Percentiles rank a stretch among this genome's conserved stretches.
phyloP scores from a whole-genome alignment of 2,888 invertebrate species.

The Heliothis peltigera region DNA sequence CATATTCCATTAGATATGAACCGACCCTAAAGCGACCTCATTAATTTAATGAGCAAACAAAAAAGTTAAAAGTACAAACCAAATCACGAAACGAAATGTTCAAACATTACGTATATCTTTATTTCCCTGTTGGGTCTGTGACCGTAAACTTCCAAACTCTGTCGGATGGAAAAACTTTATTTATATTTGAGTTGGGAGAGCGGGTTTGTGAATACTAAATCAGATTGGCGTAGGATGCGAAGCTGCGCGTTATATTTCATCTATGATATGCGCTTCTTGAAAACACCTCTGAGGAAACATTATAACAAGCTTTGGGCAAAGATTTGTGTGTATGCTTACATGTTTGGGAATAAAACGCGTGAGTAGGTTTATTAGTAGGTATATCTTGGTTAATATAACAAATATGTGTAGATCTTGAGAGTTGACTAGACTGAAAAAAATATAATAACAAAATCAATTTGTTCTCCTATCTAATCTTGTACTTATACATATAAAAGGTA shows the following conservation, averaged over 20 bases:
- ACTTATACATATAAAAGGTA: too few relatives aligned
- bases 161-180: constrained; percentile 87
- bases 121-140: constrained; percentile 77
- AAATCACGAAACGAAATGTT: constrained; percentile 15
- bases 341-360: constrained; percentile 5
- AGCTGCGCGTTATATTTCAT: constrained; percentile 46
- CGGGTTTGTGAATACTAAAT: constrained; percentile 85
- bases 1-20: too few relatives aligned
- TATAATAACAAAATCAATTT: too few relatives aligned
- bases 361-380: neutral
- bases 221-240: constrained; percentile 59
- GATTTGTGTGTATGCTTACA: constrained; percentile 11
- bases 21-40: too few relatives aligned
- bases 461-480: too few relatives aligned
- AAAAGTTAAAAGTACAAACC: constrained; percentile 43
- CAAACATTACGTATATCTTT: constrained; percentile 76
- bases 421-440: too few relatives aligned
- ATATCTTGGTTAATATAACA: neutral
- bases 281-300: constrained; percentile 23
- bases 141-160: constrained; percentile 82
- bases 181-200: constrained; percentile 84
- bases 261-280: constrained; percentile 41
- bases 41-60: constrained; percentile 61
- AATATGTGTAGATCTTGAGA: neutral
- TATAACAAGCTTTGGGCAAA: constrained; percentile 16